phyloP scores from a whole-genome alignment of 2,888 invertebrate genomes.

The Automeris io region DNA sequence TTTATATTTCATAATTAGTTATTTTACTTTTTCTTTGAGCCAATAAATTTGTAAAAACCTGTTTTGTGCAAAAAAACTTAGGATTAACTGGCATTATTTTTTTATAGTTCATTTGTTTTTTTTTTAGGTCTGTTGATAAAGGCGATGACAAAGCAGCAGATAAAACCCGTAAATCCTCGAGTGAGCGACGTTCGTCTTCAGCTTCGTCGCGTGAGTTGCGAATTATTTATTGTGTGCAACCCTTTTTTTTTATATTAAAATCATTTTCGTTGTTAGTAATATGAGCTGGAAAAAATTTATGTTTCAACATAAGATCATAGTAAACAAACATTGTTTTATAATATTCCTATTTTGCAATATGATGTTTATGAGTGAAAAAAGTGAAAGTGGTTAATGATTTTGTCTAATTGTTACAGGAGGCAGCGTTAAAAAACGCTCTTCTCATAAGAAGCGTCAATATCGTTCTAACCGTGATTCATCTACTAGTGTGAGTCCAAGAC shows the following conservation, averaged over 20 bases:
- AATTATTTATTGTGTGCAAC: too few relatives aligned
- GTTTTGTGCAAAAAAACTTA: too few relatives aligned
- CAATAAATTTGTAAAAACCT: not conserved
- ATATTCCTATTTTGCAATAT: too few relatives aligned
- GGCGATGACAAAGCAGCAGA: slow-evolving; percentile 50
- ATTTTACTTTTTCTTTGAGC: not conserved
- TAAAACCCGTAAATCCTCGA: slow-evolving; percentile 52
- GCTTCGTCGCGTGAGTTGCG: slow-evolving; percentile 61
- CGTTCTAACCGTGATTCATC: slow-evolving; percentile 90
- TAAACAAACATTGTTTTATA: too few relatives aligned
- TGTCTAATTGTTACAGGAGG: slow-evolving; percentile 35
- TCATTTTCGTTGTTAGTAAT: too few relatives aligned
- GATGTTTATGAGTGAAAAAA: too few relatives aligned
- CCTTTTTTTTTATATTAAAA: too few relatives aligned
- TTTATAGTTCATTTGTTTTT: not conserved
- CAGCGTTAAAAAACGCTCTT: slow-evolving; percentile 86
- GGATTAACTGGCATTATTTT: not conserved
- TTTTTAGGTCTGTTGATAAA: slow-evolving; percentile 41
- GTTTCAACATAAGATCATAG: too few relatives aligned
- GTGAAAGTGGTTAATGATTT: too few relatives aligned
- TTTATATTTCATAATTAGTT: too few relatives aligned
- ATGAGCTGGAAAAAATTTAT: too few relatives aligned
- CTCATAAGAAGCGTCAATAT: slow-evolving; percentile 92
- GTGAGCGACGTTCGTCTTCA: slow-evolving; percentile 58
- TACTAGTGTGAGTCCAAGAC: slow-evolving; percentile 74